Conservation (phyloP, 2,888 invertebrate genomes). For the Polydrusus tereticollis region DNA sequence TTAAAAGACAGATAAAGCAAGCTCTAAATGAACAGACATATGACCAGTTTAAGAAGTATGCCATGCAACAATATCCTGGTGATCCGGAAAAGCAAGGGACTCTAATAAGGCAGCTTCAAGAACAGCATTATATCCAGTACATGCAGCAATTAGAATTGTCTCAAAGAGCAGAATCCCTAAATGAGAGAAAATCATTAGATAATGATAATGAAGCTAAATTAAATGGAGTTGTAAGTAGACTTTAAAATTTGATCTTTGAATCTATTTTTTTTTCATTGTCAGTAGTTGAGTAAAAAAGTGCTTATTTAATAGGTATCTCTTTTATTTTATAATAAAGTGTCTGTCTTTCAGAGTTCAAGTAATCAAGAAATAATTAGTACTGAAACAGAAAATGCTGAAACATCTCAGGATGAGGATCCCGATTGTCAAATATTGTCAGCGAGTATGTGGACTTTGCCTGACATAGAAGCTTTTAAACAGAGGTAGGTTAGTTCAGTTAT, state of each 20-base stretch:
- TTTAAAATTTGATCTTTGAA: background rate
- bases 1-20: slow-evolving; percentile 89
- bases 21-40: slow-evolving; percentile 96
- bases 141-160: slow-evolving; percentile 89
- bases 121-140: slow-evolving; percentile 99
- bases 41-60: slow-evolving; percentile 88
- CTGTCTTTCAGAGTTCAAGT: slow-evolving; percentile 15
- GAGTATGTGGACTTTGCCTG: slow-evolving; percentile 95
- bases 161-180: slow-evolving; percentile 60
- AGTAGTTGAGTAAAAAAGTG: no score
- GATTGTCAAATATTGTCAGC: slow-evolving; percentile 71
- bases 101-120: slow-evolving; percentile 94
- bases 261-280: no score
- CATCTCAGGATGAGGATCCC: slow-evolving; percentile 48
- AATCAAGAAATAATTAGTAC: slow-evolving; percentile 26
- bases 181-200: slow-evolving; percentile 26
- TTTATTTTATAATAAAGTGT: no score
- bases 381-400: slow-evolving; percentile 48
- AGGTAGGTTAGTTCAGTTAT: slow-evolving; percentile 55
- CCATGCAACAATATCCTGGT: slow-evolving; percentile 92
- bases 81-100: slow-evolving; percentile 93
- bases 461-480: slow-evolving; percentile 91
- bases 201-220: slow-evolving; percentile 45
- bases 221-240: slow-evolving; percentile 44
- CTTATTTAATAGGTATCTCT: no score